These are phyloP conservation scores for Aphidius gifuensis DNA, from an alignment of 1,140 invertebrate genomes.

Conservation along the genomic window DNA sequence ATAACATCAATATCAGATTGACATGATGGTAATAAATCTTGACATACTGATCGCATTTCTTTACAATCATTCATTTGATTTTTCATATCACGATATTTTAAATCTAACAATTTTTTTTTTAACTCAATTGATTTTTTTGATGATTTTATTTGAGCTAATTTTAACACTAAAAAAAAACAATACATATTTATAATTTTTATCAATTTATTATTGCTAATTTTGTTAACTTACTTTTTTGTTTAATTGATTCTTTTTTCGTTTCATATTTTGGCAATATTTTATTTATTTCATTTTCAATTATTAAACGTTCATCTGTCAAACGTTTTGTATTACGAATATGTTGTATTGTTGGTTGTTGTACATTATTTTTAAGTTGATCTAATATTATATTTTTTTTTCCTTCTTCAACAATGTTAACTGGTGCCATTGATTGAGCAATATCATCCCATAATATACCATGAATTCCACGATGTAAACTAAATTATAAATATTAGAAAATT, in stretches of 20 bases:
- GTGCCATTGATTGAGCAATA: slow-evolving; percentile 31
- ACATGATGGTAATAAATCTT: slow-evolving; percentile 39
- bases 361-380: slow-evolving; percentile 36
- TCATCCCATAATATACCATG: slow-evolving; percentile 43
- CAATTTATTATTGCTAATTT: neutral
- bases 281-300: slow-evolving; percentile 34
- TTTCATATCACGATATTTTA: slow-evolving; percentile 37
- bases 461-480: slow-evolving; percentile 41
- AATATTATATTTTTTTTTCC: slow-evolving; percentile 45
- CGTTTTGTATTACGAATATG: slow-evolving; percentile 32
- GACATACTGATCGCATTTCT: slow-evolving; percentile 41
- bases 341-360: slow-evolving; percentile 32
- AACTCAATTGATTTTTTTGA: slow-evolving; percentile 24
- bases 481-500: slow-evolving; percentile 4
- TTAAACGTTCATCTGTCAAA: slow-evolving; percentile 31
- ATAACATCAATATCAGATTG: slow-evolving; percentile 33
- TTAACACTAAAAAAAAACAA: slow-evolving; percentile 1
- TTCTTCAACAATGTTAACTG: slow-evolving; percentile 34
- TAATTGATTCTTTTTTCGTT: slow-evolving; percentile 35
- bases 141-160: slow-evolving; percentile 20
- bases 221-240: slow-evolving; percentile 37
- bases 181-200: slow-evolving; percentile 3
- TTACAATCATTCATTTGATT: slow-evolving; percentile 36
- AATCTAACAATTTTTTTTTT: slow-evolving; percentile 37
- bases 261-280: slow-evolving; percentile 38